These are phyloP conservation scores for Aradus depressus DNA, from an alignment of 2,888 invertebrate genomes.

Conservation along the genomic window DNA sequence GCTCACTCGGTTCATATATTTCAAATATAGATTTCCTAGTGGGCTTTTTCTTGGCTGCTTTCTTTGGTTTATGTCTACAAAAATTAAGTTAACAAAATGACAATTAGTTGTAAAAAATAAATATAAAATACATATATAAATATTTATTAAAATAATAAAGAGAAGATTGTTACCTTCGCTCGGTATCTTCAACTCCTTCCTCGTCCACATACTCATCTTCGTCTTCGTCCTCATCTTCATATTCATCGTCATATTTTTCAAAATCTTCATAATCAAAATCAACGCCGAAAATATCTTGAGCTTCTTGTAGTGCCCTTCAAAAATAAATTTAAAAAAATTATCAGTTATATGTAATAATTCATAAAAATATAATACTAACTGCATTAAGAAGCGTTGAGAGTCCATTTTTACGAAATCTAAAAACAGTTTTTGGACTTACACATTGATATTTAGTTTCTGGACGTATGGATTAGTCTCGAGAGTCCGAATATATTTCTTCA, in stretches of 20 bases:
- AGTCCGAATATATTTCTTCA: not conserved
- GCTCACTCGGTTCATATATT: conserved; percentile 93
- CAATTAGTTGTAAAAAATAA: not conserved
- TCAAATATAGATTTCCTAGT: conserved; percentile 81
- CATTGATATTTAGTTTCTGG: not conserved
- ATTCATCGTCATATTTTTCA: conserved; percentile 75
- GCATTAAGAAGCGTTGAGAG: not conserved
- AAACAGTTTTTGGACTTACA: not conserved
- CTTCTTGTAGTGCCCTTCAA: conserved; percentile 75
- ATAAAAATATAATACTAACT: not conserved
- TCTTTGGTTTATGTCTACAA: conserved; percentile 51
- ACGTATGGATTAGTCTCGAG: not conserved
- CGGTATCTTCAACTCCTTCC: conserved; percentile 46
- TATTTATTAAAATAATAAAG: not conserved
- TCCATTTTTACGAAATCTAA: not conserved
- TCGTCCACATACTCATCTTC: conserved; percentile 70
- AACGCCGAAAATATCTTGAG: conserved; percentile 98
- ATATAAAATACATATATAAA: not conserved
- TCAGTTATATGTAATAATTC: not conserved
- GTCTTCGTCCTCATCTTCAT: conserved; percentile 72
- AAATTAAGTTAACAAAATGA: conserved; percentile 13
- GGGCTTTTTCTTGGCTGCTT: conserved; percentile 60
- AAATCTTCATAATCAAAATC: conserved; percentile 93
- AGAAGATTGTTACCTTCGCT: conserved; percentile 34
- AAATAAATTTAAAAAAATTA: conserved; percentile 7